These are phyloP conservation scores for Drosophila ananassae DNA, from an alignment of 1,140 invertebrate genomes.

Conservation along the genomic window DNA sequence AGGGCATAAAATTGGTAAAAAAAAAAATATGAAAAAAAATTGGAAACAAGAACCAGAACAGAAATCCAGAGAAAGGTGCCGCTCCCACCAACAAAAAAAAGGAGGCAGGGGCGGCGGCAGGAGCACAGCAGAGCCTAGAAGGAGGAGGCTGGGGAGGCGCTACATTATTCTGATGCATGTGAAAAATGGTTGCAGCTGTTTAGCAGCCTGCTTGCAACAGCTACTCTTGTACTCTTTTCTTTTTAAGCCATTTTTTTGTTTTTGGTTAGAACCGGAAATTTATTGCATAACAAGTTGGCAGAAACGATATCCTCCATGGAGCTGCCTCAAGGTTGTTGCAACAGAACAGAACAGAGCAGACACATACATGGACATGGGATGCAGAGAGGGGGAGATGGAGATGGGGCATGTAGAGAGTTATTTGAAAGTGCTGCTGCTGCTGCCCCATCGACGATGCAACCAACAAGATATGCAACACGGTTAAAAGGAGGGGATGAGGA, in stretches of 20 bases:
- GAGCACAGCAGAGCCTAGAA: neutral
- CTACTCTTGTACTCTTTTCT: slow-evolving; percentile 5
- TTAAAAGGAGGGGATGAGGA: neutral
- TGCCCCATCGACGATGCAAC: slow-evolving; percentile 41
- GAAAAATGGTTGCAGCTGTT: slow-evolving; percentile 44
- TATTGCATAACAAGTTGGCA: slow-evolving; percentile 80
- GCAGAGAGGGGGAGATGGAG: neutral
- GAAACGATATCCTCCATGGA: slow-evolving; percentile 56
- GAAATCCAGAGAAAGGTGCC: slow-evolving; percentile 18
- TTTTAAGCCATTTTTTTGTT: slow-evolving; percentile 26
- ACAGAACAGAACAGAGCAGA: neutral
- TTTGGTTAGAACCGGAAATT: slow-evolving; percentile 74
- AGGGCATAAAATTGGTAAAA: neutral
- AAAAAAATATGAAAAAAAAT: neutral
- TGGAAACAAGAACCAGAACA: neutral
- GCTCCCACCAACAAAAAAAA: slow-evolving; percentile 13
- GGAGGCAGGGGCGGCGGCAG: neutral
- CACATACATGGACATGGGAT: no score
- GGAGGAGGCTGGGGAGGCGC: neutral
- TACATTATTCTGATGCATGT: slow-evolving; percentile 35
- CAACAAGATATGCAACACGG: slow-evolving; percentile 50
- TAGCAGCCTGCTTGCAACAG: neutral
- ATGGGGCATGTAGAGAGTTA: slow-evolving; percentile 43
- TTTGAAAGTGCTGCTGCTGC: slow-evolving; percentile 44
- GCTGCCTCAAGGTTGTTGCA: slow-evolving; percentile 71